These are phyloP conservation scores for Hippocampus abdominalis DNA, from an alignment of 2,113 vertebrate genomes.

Conservation along the genomic window DNA sequence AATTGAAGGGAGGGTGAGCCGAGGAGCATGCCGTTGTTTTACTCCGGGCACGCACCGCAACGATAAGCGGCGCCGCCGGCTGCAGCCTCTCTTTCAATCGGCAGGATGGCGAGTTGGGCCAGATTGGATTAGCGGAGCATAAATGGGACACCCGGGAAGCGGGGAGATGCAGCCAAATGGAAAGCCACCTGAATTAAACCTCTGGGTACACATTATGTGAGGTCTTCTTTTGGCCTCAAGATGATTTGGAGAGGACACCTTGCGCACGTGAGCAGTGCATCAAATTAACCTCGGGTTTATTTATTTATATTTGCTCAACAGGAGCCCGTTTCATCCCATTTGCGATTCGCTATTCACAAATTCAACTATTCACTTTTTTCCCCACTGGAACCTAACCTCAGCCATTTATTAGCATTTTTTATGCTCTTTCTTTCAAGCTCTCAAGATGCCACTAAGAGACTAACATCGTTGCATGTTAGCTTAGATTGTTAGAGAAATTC, in stretches of 20 bases:
- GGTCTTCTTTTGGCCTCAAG: constrained; percentile 10
- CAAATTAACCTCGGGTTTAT: background rate
- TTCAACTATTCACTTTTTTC: too few relatives aligned
- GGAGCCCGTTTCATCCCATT: background rate
- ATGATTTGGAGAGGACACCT: constrained; percentile 9
- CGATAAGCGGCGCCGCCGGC: constrained; percentile 35
- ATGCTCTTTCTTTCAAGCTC: too few relatives aligned
- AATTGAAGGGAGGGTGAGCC: constrained; percentile 29
- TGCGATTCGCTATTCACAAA: too few relatives aligned
- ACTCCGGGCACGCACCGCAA: constrained; percentile 14
- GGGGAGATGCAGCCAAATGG: constrained; percentile 47
- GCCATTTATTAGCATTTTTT: too few relatives aligned
- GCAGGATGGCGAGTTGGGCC: constrained; percentile 32
- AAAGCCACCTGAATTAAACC: constrained; percentile 53
- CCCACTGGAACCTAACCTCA: too few relatives aligned
- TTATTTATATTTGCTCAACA: background rate
- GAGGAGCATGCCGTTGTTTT: constrained; percentile 30
- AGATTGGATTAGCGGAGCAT: constrained; percentile 60
- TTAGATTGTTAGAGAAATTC: too few relatives aligned
- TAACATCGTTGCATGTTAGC: too few relatives aligned
- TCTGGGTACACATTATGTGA: constrained; percentile 32
- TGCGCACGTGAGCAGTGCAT: constrained; percentile 1
- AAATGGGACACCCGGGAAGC: constrained; percentile 40
- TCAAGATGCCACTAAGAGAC: too few relatives aligned
- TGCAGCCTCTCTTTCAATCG: constrained; percentile 27